Base-by-base conservation (phyloP, 2,888 invertebrate species). In the Mylabris sibirica region DNA sequence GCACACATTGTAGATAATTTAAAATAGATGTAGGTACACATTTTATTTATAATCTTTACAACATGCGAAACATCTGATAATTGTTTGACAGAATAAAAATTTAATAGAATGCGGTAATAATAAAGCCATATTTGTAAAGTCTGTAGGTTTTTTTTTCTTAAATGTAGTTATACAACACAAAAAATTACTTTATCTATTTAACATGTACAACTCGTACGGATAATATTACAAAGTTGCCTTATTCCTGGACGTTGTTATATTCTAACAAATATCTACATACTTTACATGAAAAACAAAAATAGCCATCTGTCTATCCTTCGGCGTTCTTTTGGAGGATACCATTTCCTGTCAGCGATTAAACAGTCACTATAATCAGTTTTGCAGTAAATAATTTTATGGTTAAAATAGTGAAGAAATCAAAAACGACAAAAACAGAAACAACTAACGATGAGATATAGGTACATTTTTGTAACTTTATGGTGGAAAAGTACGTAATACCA, bases 321-420 rank as follows among this genome's bases (percentile, higher is more conserved):
- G 57, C 57, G 26, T 57, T 57, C 57, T 57, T 57, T 63, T 60
- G 6, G 63, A 22, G 59, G n/a, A 59, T 53, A 34, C 60, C 67
- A 64, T 60, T 67, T 67, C 57, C 57, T 57, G 24, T 57, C 57
- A 57, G 24, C 26, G 3, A n/a, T 57, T 26, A 57, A 49, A 57
- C 26, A 57, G 22, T 14, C 24, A 26, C 14, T 26, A 57, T 57
- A 57, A 57, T 57, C 22, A 53, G 20, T 53, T 11, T 53, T 53
- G 22, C 6, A 57, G 24, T 26, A 57, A 57, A n/a, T 57, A 26
- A 57, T 14, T 24, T 57, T 57, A 57, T 57, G 6, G 24, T 57
- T 57, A 12, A 57, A 2, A 8, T 30, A 30, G 5, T 26, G n/a
- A 26, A 22, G 57, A 57, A 57, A 57, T 38, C 53, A 11, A 22